Evolutionary conservation across 2,113 vertebrate species (phyloP).

Genomic region (Brachyhypopomus occidentalis): DNA sequence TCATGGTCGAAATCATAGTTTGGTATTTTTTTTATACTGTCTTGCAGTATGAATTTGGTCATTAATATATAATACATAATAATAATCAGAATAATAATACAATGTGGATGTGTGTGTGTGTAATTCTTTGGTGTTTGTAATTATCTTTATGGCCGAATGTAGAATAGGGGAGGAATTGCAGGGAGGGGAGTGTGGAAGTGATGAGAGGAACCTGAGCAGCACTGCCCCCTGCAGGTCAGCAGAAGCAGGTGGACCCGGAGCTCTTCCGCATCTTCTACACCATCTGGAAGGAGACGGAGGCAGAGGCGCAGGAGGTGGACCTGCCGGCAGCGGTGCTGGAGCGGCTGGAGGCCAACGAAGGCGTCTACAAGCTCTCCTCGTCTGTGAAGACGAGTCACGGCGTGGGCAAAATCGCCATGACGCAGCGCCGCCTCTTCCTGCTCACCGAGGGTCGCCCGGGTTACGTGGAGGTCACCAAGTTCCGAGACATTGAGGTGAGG

Average conservation of each 20-base stretch:
- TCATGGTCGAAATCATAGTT: neutral
- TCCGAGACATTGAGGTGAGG: conserved; percentile 88
- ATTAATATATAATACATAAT: too few relatives aligned
- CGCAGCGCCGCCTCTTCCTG: conserved; percentile 91
- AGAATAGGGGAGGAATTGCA: too few relatives aligned
- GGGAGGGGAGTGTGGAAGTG: too few relatives aligned
- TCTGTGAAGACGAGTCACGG: conserved; percentile 91
- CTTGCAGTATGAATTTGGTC: too few relatives aligned
- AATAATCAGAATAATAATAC: too few relatives aligned
- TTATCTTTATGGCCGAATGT: neutral
- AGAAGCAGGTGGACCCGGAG: conserved; percentile 94
- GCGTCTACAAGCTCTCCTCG: conserved; percentile 91
- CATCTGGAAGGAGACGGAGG: conserved; percentile 96
- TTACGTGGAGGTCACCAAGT: conserved; percentile 87
- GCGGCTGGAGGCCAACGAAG: conserved; percentile 85
- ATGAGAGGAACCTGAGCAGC: neutral
- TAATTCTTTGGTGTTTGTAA: neutral
- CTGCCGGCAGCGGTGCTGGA: conserved; percentile 79
- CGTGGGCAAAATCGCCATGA: conserved; percentile 95
- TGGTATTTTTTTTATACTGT: too few relatives aligned
- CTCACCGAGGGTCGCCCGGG: conserved; percentile 84
- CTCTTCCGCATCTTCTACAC: conserved; percentile 92
- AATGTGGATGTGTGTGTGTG: too few relatives aligned
- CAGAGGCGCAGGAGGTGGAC: conserved; percentile 87
- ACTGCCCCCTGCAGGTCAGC: conserved; percentile 78